Evolutionary conservation across 2,113 vertebrate genomes (phyloP).

Genomic region (Mugil cephalus): DNA sequence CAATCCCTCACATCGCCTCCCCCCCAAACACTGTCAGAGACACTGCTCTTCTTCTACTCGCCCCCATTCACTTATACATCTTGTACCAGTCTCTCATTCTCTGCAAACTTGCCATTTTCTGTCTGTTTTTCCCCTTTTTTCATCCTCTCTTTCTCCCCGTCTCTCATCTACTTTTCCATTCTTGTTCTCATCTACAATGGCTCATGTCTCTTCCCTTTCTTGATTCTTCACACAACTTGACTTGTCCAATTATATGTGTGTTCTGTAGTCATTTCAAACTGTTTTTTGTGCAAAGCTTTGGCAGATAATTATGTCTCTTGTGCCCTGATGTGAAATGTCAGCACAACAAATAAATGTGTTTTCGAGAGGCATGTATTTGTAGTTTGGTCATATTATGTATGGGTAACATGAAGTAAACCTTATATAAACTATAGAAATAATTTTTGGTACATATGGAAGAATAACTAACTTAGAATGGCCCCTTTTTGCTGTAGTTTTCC

Average conservation of each 20-base stretch:
- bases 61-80: slow-evolving; percentile 10
- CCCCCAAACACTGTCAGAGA: slow-evolving; percentile 54
- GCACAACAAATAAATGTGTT: slow-evolving; percentile 21
- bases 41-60: slow-evolving; percentile 58
- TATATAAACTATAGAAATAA: background rate
- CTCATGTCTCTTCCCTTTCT: slow-evolving; percentile 28
- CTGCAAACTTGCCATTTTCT: slow-evolving; percentile 27
- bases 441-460: background rate
- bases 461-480: background rate
- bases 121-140: slow-evolving; percentile 23
- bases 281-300: slow-evolving; percentile 33
- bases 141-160: slow-evolving; percentile 5
- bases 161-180: slow-evolving; percentile 8
- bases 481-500: slow-evolving; percentile 4
- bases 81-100: background rate
- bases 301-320: slow-evolving; percentile 40
- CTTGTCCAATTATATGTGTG: slow-evolving; percentile 15
- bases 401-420: slow-evolving; percentile 2
- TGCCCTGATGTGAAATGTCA: slow-evolving; percentile 44
- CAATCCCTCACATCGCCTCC: slow-evolving; percentile 50
- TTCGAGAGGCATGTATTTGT: slow-evolving; percentile 18
- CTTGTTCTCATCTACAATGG: slow-evolving; percentile 7
- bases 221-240: background rate
- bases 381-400: slow-evolving; percentile 11
- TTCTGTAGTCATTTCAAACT: slow-evolving; percentile 5